Base-by-base conservation (phyloP, 2,113 vertebrate genomes). In the Romanogobio albipinnatus region DNA sequence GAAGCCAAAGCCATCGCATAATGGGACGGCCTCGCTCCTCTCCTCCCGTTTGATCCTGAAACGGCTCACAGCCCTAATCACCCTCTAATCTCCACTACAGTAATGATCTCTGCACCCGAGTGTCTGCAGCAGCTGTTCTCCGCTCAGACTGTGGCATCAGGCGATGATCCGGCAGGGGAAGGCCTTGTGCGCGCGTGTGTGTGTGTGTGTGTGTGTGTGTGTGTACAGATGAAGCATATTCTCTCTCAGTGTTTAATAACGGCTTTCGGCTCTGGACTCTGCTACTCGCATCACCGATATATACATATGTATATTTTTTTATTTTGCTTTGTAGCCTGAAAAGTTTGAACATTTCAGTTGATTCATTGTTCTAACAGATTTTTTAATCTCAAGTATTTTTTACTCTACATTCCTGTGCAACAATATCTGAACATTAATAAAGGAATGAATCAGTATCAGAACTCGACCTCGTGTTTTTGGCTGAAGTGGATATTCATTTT, bases 1-100 rank as follows among this genome's bases (percentile, higher is more conserved):
- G 98, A 99, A 94, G 98, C 98, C 93, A 99, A 99, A 96, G 97
- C 98, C 88, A 99, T 99, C 88, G 98, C 97, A 89, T 89, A 94
- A 93, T 92, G 94, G 17, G 53, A 56, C 53, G 17, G 3, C 53
- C 15, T 29, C 29, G 29, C 51, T 19, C 53, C 91, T 68, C 10
- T 68, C 5, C 33, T 36, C 17, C 64, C 19, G 8, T 4, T 19
- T 68, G 64, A 68, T 68, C 64, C 33, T 66, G 64, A 82, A 76
- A 88, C 93, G 36, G 76, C 90, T 85, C 89, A 86, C 90, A n/a
- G 85, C 90, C 84, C 39, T 82, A 26, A 87, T 61, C 76, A 73
- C 64, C 89, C 90, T 56, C 80, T 79, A 81, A 90, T 45, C 39
- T 93, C 91, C 95, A 94, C 93, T 92, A 89, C 93, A 95, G 95